Evolutionary conservation across 30 jellyfish, hydroid and myxozoan genomes (phyloP), one percentile per base, ranked within the genome.

Genomic region (Turritopsis dohrnii): DNA sequence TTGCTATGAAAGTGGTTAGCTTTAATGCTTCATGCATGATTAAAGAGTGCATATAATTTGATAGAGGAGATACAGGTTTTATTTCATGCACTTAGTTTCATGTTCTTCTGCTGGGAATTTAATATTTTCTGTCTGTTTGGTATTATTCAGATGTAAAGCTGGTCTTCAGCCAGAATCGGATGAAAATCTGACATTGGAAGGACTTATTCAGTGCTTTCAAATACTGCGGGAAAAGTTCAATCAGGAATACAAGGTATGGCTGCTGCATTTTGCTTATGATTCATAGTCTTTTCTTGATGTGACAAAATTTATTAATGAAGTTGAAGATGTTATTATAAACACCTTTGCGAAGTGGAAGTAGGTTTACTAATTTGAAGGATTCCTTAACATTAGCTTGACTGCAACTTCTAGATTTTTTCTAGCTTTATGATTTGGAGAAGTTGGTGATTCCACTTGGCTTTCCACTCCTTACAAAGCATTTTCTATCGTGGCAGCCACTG

Each of bases 391-490:
- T n/a, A 54, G 72, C 25, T 26, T 54, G 8, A 22, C 54, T 4
- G 18, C n/a, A 41, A 13, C 60, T 41, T 41, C 13, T 41, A 41
- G 13, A 41, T 41, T 22, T n/a, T 23, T 83, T 84, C 25, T 71
- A 94, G 99, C 88, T 94, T 89, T 94, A 94, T 75, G 94, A 91
- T 1, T 74, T 94, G 85, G 99, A 94, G 85, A 88, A 89, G 54
- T 87, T 94, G 18, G 96, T 94, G 7, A 80, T 94, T 1, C 99
- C 99, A 3, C 94, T 94, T 74, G 99, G 99, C 9, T 94, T 94
- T 74, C 99, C 99, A 23, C 86, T 94, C 25, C 86, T 94, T 7
- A 88, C 90, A 65, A 86, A 81, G 5, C 99, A 94, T 84, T 94
- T 94, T 71, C 82, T 60, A 52, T 22, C 94, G 24, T 94, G 99